Conservation (phyloP, 2,797 vertebrate genomes). For the Siniperca scherzeri region DNA sequence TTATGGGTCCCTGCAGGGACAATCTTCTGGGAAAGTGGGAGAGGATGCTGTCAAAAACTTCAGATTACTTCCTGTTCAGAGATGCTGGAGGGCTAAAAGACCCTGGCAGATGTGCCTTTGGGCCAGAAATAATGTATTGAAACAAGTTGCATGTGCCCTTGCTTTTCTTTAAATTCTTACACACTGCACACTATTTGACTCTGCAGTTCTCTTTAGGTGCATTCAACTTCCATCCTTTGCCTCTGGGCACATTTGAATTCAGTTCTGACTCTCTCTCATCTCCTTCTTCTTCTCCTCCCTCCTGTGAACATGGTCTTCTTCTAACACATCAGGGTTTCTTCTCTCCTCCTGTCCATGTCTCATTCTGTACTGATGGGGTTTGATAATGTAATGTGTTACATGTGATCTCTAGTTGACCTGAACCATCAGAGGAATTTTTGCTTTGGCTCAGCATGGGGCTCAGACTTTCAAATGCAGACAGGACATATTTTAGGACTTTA, state of each 20-base stretch:
- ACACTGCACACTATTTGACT: slow-evolving; percentile 33
- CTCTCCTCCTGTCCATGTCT: not conserved
- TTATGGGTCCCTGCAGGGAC: slow-evolving; percentile 54
- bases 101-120: slow-evolving; percentile 42
- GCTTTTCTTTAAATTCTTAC: slow-evolving; percentile 29
- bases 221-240: slow-evolving; percentile 13
- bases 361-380: not conserved
- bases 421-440: not conserved
- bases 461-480: not conserved
- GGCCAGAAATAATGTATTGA: slow-evolving; percentile 37
- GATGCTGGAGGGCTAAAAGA: slow-evolving; percentile 35
- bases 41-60: slow-evolving; percentile 49
- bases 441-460: not conserved
- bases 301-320: not conserved
- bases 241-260: slow-evolving; percentile 17
- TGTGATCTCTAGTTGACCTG: not conserved
- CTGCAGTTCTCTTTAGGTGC: slow-evolving; percentile 21
- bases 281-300: not conserved
- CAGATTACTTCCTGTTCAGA: slow-evolving; percentile 41
- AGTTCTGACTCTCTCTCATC: not conserved
- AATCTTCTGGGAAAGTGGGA: slow-evolving; percentile 27
- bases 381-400: not conserved
- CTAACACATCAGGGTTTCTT: not conserved
- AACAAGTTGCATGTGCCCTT: slow-evolving; percentile 25
- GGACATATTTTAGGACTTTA: not conserved